A percentile compares a stretch with the other conserved stretches of the same genome.
Evolutionary conservation across 2,888 invertebrate genomes (phyloP).

Genomic region (Dicycla oo): DNA sequence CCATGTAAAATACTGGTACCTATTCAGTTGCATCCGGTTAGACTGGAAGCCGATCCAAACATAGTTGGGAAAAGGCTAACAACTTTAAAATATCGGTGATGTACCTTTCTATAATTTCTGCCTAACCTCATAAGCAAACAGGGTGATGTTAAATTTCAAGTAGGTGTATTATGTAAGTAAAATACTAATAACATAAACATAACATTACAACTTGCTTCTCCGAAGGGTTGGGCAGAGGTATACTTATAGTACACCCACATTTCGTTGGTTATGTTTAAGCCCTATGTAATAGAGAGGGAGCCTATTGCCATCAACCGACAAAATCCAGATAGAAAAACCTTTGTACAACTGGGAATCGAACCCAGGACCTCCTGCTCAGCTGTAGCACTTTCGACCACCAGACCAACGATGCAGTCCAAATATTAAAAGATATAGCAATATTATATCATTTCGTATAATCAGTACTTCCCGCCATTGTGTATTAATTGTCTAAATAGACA

Average conservation of each 20-base stretch:
- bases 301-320: not conserved
- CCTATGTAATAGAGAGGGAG: not conserved
- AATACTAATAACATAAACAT: no score
- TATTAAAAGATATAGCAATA: not conserved
- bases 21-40: no score
- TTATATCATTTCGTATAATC: constrained; percentile 10
- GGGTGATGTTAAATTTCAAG: not conserved
- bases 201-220: no score
- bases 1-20: no score
- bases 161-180: no score
- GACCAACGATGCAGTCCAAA: not conserved
- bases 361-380: not conserved
- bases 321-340: not conserved
- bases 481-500: constrained; percentile 12
- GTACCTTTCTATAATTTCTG: not conserved
- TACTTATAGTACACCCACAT: no score
- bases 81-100: not conserved
- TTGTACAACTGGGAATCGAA: not conserved
- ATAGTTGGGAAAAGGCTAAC: no score
- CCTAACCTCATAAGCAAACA: no score
- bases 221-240: no score
- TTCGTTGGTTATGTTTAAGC: not conserved
- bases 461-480: not conserved
- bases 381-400: not conserved
- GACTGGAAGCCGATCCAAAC: no score